These are phyloP conservation scores for Xiphorhynchus erythropygius DNA, from an alignment of 2,797 vertebrate genomes.

Conservation along the genomic window DNA sequence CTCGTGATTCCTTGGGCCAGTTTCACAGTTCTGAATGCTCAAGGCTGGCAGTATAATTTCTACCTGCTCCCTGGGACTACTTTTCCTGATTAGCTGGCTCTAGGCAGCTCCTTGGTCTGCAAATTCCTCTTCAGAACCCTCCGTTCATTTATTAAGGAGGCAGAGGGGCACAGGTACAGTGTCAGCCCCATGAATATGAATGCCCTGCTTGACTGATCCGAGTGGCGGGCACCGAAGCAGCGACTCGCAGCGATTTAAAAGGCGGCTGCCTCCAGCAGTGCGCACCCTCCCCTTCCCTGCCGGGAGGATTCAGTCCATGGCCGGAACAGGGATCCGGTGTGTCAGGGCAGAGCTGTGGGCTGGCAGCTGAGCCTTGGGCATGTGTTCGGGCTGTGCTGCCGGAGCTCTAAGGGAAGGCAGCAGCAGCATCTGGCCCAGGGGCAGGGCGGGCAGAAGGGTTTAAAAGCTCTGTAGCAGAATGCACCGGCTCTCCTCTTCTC, in stretches of 20 bases:
- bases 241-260: background rate
- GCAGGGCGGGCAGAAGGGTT: background rate
- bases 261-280: background rate
- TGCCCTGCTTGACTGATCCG: background rate
- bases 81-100: background rate
- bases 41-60: background rate
- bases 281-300: background rate
- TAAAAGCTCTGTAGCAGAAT: background rate
- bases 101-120: background rate
- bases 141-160: conserved; percentile 11
- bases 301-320: background rate
- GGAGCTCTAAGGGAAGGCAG: background rate
- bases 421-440: background rate
- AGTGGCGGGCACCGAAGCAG: conserved; percentile 1
- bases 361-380: background rate
- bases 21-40: background rate
- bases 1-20: background rate
- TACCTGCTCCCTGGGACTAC: background rate
- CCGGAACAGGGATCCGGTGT: background rate
- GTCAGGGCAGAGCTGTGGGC: background rate
- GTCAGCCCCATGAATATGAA: background rate
- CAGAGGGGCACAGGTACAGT: conserved; percentile 22
- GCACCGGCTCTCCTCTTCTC: background rate
- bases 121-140: background rate
- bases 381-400: background rate